These are phyloP conservation scores for Anorthoa munda DNA, from an alignment of 2,888 invertebrate species.

Conservation along the genomic window DNA sequence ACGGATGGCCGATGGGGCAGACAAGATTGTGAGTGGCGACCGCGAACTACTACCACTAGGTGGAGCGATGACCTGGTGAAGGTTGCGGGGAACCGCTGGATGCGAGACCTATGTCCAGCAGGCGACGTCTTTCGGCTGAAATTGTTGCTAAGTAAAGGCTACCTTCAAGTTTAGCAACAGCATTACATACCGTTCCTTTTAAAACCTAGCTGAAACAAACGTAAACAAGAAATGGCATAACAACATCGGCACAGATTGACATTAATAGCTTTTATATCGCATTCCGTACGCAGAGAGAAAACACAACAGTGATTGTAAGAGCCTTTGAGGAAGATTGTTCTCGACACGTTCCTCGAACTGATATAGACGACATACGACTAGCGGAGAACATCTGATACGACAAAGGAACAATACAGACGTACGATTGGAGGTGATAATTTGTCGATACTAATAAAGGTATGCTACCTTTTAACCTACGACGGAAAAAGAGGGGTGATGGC, in stretches of 20 bases:
- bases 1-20: too few species aligned
- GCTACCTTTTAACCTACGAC: too few species aligned
- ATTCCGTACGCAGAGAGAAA: not conserved
- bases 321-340: constrained; percentile 2
- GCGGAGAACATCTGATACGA: constrained; percentile 5
- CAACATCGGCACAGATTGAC: not conserved
- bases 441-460: too few species aligned
- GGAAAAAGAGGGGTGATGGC: too few species aligned
- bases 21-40: too few species aligned
- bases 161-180: not conserved
- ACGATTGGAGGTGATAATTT: not conserved
- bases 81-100: too few species aligned
- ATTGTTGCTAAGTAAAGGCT: too few species aligned
- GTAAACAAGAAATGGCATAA: constrained; percentile 3
- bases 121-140: too few species aligned
- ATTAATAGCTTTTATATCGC: not conserved
- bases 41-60: too few species aligned
- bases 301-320: constrained; percentile 1
- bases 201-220: not conserved
- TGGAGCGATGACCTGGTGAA: too few species aligned
- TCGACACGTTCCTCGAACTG: constrained; percentile 13
- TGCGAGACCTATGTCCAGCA: too few species aligned
- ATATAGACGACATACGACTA: not conserved
- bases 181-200: not conserved
- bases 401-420: not conserved